Evolutionary conservation across 2,797 vertebrate genomes (phyloP), one percentile per base, ranked within the genome.

Genomic region (Dendrocincla fuliginosa): DNA sequence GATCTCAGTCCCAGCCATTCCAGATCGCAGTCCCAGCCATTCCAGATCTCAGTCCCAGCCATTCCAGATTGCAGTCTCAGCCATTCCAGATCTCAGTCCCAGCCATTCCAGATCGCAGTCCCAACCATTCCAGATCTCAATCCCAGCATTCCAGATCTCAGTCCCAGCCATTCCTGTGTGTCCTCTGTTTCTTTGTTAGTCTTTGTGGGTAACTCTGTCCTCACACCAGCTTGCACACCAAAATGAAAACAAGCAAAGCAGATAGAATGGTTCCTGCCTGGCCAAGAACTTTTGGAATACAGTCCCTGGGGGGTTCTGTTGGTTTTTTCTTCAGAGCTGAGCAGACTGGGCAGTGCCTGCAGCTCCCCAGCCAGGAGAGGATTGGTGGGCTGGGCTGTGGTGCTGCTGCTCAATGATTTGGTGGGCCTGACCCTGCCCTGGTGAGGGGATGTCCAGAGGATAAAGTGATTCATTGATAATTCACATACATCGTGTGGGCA

Each of bases 291-390:
- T 13, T 10, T 9, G 11, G 46, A 14, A 42, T 46, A 10, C 32
- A 44, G 35, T 4, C 15, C 16, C 17, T 1, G 33, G 11, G 3
- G 1, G 5, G 37, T 41, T 64, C 23, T 41, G 27, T 3, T 41
- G 13, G 42, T 9, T 19, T 44, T 23, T 14, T 27, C 9, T 25
- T 25, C 2, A 13, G 23, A 8, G 3, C 2, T 2, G 27, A 46
- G 61, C 14, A 15, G 37, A 4, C 11, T 11, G 47, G 24, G 47
- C 13, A 49, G 24, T 49, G 47, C 47, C 55, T 22, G 16, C 8
- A 8, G 19, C 55, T 49, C 56, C 7, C 13, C 13, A 0, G 3
- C 9, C 4, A 28, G n/a, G 13, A 49, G 49, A 25, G 0, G 10
- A 59, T 73, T 1, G 11, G 35, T 1, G n/a, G 33, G 63, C 14